Percentiles rank a stretch among this genome's conserved stretches.
phyloP scores from a whole-genome alignment of 2,113 vertebrate species.

The Andinoacara biseriatus region DNA sequence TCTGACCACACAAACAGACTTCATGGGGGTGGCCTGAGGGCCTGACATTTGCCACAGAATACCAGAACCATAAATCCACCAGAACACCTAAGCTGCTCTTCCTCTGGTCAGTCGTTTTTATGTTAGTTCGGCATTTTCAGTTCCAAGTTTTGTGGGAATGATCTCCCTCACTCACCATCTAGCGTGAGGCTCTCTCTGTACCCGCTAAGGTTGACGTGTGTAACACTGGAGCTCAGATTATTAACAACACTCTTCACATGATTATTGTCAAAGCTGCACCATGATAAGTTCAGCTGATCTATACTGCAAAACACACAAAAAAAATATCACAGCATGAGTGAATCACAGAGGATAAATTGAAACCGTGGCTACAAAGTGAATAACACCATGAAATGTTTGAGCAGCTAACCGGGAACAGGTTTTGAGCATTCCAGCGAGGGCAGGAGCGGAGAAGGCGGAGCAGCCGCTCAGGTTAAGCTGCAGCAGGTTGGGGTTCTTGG shows the following conservation, averaged over 20 bases:
- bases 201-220: slow-evolving; percentile 91
- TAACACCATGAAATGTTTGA: no score
- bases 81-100: no score
- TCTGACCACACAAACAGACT: no score
- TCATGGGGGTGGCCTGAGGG: no score
- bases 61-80: no score
- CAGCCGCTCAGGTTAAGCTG: slow-evolving; percentile 91
- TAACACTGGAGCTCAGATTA: slow-evolving; percentile 77
- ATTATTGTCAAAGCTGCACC: slow-evolving; percentile 86
- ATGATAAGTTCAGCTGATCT: slow-evolving; percentile 90
- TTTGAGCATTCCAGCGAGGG: slow-evolving; percentile 81
- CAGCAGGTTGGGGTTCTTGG: slow-evolving; percentile 81
- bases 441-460: slow-evolving; percentile 83
- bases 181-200: slow-evolving; percentile 89
- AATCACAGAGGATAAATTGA: not conserved
- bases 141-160: not conserved
- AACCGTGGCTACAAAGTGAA: not conserved
- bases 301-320: slow-evolving; percentile 68
- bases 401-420: slow-evolving; percentile 82
- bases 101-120: no score
- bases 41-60: no score
- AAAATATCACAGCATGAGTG: not conserved
- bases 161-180: slow-evolving; percentile 76
- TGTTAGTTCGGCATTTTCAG: no score
- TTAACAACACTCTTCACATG: slow-evolving; percentile 84